Base-by-base conservation (phyloP, 2,888 invertebrate genomes). In the Aphrophora alni region DNA sequence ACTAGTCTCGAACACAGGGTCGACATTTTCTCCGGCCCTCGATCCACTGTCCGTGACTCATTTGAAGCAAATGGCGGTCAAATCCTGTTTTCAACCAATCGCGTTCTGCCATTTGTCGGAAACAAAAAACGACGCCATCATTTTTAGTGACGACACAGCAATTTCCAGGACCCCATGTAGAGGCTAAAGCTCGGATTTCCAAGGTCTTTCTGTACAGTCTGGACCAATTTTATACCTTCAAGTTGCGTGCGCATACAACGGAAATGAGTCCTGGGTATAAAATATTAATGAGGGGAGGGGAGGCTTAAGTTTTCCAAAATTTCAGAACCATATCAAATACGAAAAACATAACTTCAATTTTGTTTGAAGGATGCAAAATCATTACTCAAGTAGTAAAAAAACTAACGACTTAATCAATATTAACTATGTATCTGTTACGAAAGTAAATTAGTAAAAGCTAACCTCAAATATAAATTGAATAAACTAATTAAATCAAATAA, bases 41-140 rank as follows among this genome's bases (percentile, higher is more conserved):
- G 91, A 91, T 92, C 91, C 91, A 89, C 89, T 89, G 89, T 85
- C 89, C 91, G 90, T 91, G 91, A 91, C 90, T 91, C 92, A 92
- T 91, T 90, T 87, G 88, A 88, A 87, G 91, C 92, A 92, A 90
- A 92, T 92, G 92, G 92, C 92, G 90, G 91, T 91, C 89, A 88
- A 85, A 85, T 84, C 83, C 84, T 75, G 80, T 82, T 85, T 82
- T 85, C 85, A 81, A 86, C 90, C 90, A 90, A 90, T 90, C 86
- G 84, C 79, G 83, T 81, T 38, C 68, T 85, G 83, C 83, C 86
- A 85, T 87, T 86, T 85, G 85, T 84, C 85, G 85, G 86, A 86
- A 87, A 86, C 86, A 83, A 84, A 87, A 86, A 85, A 85, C 83
- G 83, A 86, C 88, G 88, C 89, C 88, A 88, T 88, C 87, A 88